Percentiles rank a stretch among this genome's conserved stretches.
Conservation (phyloP, 2,888 invertebrate genomes). For the Diarsia rubi region DNA sequence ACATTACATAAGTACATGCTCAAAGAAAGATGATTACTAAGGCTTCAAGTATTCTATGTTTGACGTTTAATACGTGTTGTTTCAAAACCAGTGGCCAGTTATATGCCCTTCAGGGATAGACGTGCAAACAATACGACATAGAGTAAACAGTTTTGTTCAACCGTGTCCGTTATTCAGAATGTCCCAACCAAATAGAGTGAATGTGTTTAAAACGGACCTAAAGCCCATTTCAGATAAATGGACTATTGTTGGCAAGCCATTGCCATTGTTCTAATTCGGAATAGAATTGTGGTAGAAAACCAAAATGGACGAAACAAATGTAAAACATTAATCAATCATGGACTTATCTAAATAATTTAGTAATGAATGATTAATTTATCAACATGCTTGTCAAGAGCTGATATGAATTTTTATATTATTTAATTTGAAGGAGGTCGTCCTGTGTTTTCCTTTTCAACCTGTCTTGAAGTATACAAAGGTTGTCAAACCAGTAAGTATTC, state of each 20-base stretch:
- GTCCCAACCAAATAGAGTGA: conserved; percentile 30
- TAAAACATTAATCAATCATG: conserved; percentile 21
- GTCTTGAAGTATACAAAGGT: neutral
- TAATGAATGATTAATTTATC: conserved; percentile 33
- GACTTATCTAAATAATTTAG: conserved; percentile 28
- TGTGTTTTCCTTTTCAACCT: neutral
- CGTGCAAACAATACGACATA: conserved; percentile 36
- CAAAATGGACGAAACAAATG: conserved; percentile 16
- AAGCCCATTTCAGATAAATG: conserved; percentile 38
- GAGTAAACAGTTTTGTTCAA: conserved; percentile 42
- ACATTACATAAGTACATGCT: conserved; percentile 36
- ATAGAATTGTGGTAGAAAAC: conserved; percentile 20
- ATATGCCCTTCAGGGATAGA: conserved; percentile 21
- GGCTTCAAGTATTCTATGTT: conserved; percentile 21
- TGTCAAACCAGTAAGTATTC: neutral
- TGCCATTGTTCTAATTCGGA: conserved; percentile 35
- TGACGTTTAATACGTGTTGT: conserved; percentile 31
- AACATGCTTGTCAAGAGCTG: conserved; percentile 7
- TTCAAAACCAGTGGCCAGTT: conserved; percentile 25
- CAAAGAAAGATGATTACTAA: conserved; percentile 23
- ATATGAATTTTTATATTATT: conserved; percentile 2
- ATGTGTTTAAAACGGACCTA: conserved; percentile 10
- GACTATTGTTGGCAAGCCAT: conserved; percentile 43
- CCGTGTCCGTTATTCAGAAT: conserved; percentile 46
- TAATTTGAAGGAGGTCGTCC: conserved; percentile 6